Percentiles rank a stretch among this genome's conserved stretches.
Conservation (phyloP, 2,113 vertebrate genomes). For the Bothrops jararaca region DNA sequence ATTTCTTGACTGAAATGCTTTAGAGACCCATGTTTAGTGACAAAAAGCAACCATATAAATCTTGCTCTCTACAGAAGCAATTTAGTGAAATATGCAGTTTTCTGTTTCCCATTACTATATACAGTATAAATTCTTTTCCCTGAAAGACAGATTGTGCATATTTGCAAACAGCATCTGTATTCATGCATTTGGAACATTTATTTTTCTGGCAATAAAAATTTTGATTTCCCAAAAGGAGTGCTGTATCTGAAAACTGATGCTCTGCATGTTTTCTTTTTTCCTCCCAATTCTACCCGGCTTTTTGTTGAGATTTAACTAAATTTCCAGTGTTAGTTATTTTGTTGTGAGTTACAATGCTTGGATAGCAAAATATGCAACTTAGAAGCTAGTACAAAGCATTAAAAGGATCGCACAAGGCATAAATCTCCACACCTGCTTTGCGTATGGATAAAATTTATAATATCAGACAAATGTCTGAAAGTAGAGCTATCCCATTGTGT, state of each 20-base stretch:
- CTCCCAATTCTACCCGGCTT: not conserved
- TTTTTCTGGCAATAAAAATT: constrained; percentile 77
- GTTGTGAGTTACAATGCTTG: constrained; percentile 70
- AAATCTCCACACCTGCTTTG: constrained; percentile 71
- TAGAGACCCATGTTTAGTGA: constrained; percentile 69
- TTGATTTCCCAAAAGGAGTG: constrained; percentile 79
- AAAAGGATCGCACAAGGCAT: constrained; percentile 77
- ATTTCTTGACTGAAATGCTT: constrained; percentile 60
- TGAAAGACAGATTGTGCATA: constrained; percentile 76
- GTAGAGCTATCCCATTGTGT: constrained; percentile 46
- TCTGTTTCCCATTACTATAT: constrained; percentile 79
- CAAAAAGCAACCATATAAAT: constrained; percentile 75
- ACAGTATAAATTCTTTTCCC: constrained; percentile 77
- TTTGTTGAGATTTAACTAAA: constrained; percentile 72
- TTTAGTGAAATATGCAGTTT: constrained; percentile 80
- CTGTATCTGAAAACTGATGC: constrained; percentile 70
- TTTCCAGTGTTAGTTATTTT: constrained; percentile 73
- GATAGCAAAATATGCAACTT: constrained; percentile 76
- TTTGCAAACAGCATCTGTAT: constrained; percentile 76
- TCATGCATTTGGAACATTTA: constrained; percentile 78
- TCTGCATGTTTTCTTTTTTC: constrained; percentile 8
- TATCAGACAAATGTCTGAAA: constrained; percentile 66
- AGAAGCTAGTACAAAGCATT: constrained; percentile 72
- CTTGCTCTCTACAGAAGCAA: constrained; percentile 68
- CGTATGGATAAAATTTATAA: constrained; percentile 67